Percentiles rank a stretch among this genome's conserved stretches.
phyloP scores from a whole-genome alignment of 2,888 invertebrate genomes.

The Ceraclea dissimilis region DNA sequence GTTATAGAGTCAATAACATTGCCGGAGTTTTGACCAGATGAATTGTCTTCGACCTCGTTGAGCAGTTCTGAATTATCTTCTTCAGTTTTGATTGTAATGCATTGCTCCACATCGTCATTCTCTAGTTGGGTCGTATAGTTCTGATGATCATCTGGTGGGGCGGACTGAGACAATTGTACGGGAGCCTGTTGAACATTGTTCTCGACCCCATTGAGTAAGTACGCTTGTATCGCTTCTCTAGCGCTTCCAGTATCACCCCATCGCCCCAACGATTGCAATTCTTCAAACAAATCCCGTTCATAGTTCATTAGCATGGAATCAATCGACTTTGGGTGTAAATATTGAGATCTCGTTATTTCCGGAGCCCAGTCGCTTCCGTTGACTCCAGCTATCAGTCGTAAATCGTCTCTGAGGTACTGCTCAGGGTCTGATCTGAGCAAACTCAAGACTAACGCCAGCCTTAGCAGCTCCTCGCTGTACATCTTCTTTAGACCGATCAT shows the following conservation, averaged over 20 bases:
- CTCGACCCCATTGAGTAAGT: conserved; percentile 25
- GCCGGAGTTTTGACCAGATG: conserved; percentile 27
- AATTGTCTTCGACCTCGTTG: conserved; percentile 17
- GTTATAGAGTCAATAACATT: conserved; percentile 36
- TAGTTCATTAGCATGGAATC: conserved; percentile 64
- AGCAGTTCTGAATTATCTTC: conserved; percentile 10
- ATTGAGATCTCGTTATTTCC: conserved; percentile 53
- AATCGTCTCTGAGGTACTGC: conserved; percentile 53
- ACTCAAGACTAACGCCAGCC: conserved; percentile 73
- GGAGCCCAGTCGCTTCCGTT: conserved; percentile 64
- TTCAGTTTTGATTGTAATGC: conserved; percentile 23
- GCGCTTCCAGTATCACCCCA: conserved; percentile 35
- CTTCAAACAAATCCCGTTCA: conserved; percentile 65
- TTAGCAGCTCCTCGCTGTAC: conserved; percentile 73
- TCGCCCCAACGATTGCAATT: conserved; percentile 62
- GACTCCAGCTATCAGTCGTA: conserved; percentile 48
- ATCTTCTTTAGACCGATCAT: conserved; percentile 80
- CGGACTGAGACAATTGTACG: conserved; percentile 30
- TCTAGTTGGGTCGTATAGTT: conserved; percentile 16
- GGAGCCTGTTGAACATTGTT: conserved; percentile 6
- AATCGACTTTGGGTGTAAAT: conserved; percentile 63
- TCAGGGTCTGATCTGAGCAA: conserved; percentile 71
- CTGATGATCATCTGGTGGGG: not conserved
- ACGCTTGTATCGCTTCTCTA: conserved; percentile 19
- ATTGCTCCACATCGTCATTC: conserved; percentile 23